Conservation (phyloP, 23 tunicate species). For the Ciona savignyi region DNA sequence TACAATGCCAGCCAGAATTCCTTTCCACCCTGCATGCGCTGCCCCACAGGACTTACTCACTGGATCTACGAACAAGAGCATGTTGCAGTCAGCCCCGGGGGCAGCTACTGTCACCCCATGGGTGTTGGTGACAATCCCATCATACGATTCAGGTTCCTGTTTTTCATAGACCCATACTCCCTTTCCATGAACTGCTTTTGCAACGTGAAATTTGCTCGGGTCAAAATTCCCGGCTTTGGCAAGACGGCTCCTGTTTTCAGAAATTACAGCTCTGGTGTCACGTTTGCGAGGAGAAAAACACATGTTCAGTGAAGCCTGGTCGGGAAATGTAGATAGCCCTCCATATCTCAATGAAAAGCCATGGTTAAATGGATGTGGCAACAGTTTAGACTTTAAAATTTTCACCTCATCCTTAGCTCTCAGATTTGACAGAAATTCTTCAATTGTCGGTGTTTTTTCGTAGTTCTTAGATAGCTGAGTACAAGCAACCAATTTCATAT, state of each 20-base stretch:
- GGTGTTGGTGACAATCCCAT: constrained; percentile 69
- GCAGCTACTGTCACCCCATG: constrained; percentile 64
- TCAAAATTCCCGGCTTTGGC: constrained; percentile 27
- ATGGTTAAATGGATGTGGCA: constrained; percentile 47
- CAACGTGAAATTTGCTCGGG: constrained; percentile 26
- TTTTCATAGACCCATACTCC: constrained; percentile 80
- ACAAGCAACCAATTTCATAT: not conserved
- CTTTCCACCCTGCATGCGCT: constrained; percentile 94
- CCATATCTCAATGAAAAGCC: constrained; percentile 60
- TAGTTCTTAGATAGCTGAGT: not conserved
- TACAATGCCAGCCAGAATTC: constrained; percentile 49
- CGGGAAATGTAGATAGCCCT: constrained; percentile 47
- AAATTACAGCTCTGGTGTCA: constrained; percentile 38
- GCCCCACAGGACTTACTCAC: constrained; percentile 65
- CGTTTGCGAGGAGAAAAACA: constrained; percentile 32
- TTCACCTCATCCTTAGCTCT: constrained; percentile 5
- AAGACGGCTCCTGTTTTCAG: constrained; percentile 42
- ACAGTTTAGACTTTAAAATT: constrained; percentile 17
- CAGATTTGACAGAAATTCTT: not conserved
- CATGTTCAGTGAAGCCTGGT: constrained; percentile 48
- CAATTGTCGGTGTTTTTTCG: not conserved
- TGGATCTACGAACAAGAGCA: constrained; percentile 64
- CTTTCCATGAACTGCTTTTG: constrained; percentile 72
- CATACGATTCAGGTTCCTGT: constrained; percentile 54
- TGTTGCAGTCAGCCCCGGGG: constrained; percentile 93